Conservation (phyloP, 2,888 invertebrate species). For the Napeogenes inachia region DNA sequence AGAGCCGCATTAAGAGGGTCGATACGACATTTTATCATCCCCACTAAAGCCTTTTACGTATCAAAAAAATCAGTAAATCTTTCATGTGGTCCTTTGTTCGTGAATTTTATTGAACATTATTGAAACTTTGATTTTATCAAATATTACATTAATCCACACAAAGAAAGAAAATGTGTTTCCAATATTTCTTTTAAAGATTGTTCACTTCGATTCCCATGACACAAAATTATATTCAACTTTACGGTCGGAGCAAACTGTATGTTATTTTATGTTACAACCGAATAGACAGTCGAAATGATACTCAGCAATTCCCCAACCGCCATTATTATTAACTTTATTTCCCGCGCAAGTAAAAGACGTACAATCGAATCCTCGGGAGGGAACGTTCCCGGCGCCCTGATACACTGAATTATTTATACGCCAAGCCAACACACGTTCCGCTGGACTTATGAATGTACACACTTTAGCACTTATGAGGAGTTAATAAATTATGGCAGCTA, state of each 20-base stretch:
- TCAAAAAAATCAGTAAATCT: slow-evolving; percentile 6
- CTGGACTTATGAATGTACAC: slow-evolving; percentile 68
- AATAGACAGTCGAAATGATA: slow-evolving; percentile 31
- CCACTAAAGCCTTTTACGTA: slow-evolving; percentile 10
- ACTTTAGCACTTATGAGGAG: slow-evolving; percentile 74
- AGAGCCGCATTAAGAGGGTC: slow-evolving; percentile 38
- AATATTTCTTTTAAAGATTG: slow-evolving; percentile 29
- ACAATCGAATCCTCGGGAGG: slow-evolving; percentile 49
- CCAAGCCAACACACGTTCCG: slow-evolving; percentile 50
- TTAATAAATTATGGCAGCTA: slow-evolving; percentile 71
- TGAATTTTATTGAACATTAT: slow-evolving; percentile 2
- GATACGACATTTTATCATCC: slow-evolving; percentile 12
- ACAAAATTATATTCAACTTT: slow-evolving; percentile 33
- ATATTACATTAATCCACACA: slow-evolving; percentile 16
- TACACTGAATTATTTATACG: slow-evolving; percentile 66
- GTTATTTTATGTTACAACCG: slow-evolving; percentile 31
- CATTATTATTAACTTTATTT: slow-evolving; percentile 44
- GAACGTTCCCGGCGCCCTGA: slow-evolving; percentile 36
- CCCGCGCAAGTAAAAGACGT: slow-evolving; percentile 45
- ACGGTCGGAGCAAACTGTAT: slow-evolving; percentile 28
- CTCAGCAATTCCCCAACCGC: slow-evolving; percentile 30
- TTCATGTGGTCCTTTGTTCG: background rate
- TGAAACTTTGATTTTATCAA: slow-evolving; percentile 20
- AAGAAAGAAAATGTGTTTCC: slow-evolving; percentile 17
- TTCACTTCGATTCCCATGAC: slow-evolving; percentile 28